Evolutionary conservation across 2,113 vertebrate genomes (phyloP), one percentile per base, ranked within the genome.

Genomic region (Lagopus leucura): DNA sequence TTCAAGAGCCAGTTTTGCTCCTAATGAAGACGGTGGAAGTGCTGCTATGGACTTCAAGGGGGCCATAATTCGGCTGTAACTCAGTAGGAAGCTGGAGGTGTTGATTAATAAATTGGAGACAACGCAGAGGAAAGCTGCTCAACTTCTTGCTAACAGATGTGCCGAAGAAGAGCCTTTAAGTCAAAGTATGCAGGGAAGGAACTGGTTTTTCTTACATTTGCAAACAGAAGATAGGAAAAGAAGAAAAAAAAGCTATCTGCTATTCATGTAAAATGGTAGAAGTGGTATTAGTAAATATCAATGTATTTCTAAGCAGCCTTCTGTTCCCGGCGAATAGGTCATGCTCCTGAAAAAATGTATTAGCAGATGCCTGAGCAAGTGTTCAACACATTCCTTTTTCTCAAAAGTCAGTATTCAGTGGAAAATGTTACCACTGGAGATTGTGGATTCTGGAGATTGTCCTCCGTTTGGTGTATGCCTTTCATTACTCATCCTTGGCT

Each of bases 81-180:
- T 91, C 94, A 72, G 90, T 30, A 88, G 94, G 88, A 86, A 96
- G 80, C 82, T 94, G 86, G 40, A 88, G 79, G 93, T 94, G 91
- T 95, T 93, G 96, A 96, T 96, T 95, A 97, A 96, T 96, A 95
- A 91, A 94, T 84, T 84, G 92, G 82, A 93, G 95, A 76, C 82
- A 90, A 91, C 11, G 77, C 0, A 0, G 92, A 94, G 90, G 70
- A 93, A 92, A 94, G 90, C 86, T 11, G 3, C 86, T 48, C 78
- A 78, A 58, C 93, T 95, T 81, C 85, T 94, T 94, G 78, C 76
- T 4, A 24, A 86, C 93, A 96, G 93, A 92, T 94, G 94, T 88
- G 86, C 82, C 74, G 54, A 93, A 90, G 91, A 86, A 69, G 82
- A 93, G 69, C 61, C 89, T 65, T 40, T 34, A 67, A 82, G 69